Conservation (phyloP, 2,888 invertebrate species). For the Rhopalosiphum nymphaeae region DNA sequence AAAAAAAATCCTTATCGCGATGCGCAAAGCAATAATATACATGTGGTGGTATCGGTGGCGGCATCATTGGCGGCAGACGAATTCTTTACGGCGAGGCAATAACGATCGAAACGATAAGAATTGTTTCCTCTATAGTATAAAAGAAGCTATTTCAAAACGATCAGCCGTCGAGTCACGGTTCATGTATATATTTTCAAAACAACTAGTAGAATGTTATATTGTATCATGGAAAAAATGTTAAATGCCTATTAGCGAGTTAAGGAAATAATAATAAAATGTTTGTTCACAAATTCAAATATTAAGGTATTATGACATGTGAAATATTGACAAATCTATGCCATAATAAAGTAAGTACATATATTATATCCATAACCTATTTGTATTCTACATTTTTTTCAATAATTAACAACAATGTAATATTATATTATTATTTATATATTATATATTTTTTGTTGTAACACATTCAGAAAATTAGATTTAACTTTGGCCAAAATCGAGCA, state of each 20-base stretch:
- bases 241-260: neutral
- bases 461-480: neutral
- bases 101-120: neutral
- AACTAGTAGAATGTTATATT: neutral
- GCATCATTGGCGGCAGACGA: neutral
- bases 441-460: neutral
- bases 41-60: neutral
- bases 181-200: neutral
- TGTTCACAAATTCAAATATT: neutral
- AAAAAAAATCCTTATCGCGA: neutral
- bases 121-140: neutral
- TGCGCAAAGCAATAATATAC: neutral
- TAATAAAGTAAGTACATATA: neutral
- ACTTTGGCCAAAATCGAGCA: no score
- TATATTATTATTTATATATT: neutral
- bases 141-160: conserved; percentile 21
- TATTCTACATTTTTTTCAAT: neutral
- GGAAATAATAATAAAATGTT: neutral
- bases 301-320: neutral
- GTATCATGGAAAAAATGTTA: neutral
- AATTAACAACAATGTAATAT: neutral
- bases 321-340: neutral
- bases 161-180: neutral
- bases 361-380: neutral
- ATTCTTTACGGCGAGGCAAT: neutral